Conservation (phyloP, 1,140 invertebrate species). For the Caenorhabditis inopinata region DNA sequence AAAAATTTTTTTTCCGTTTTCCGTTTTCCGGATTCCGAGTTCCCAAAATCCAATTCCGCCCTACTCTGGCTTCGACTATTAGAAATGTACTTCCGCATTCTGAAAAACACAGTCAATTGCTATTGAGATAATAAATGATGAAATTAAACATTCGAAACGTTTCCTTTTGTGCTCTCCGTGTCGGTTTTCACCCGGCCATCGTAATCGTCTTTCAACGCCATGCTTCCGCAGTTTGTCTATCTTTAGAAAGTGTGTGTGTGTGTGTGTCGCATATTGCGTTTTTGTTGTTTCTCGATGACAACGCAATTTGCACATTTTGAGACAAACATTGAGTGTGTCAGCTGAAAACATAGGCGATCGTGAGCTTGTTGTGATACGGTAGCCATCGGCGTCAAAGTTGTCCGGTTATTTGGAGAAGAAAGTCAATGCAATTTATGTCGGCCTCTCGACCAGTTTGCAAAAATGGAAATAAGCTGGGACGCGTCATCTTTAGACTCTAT, state of each 20-base stretch:
- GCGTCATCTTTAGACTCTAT: background rate
- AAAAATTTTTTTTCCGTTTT: too few species aligned
- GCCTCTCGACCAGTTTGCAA: constrained; percentile 17
- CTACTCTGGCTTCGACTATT: too few species aligned
- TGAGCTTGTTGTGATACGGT: background rate
- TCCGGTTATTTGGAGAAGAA: background rate
- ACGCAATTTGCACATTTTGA: background rate
- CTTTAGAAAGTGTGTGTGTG: too few species aligned
- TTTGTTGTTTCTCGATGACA: background rate
- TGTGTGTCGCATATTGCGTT: background rate
- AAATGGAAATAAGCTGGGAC: constrained; percentile 22
- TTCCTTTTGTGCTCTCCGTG: background rate
- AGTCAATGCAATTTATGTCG: constrained; percentile 11
- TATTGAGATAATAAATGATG: too few species aligned
- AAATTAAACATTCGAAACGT: background rate
- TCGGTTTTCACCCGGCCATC: background rate
- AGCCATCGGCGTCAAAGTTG: background rate
- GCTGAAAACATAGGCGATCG: background rate
- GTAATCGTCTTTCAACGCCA: constrained; percentile 23
- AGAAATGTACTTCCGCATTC: background rate
- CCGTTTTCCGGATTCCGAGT: too few species aligned
- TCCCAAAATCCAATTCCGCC: too few species aligned
- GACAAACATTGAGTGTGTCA: constrained; percentile 7
- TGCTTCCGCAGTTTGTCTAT: constrained; percentile 3
- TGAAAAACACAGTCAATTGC: background rate